A percentile compares a stretch with the other conserved stretches of the same genome.
These are phyloP conservation scores for Pogonocherus hispidulus DNA, from an alignment of 2,888 invertebrate genomes.

Conservation along the genomic window DNA sequence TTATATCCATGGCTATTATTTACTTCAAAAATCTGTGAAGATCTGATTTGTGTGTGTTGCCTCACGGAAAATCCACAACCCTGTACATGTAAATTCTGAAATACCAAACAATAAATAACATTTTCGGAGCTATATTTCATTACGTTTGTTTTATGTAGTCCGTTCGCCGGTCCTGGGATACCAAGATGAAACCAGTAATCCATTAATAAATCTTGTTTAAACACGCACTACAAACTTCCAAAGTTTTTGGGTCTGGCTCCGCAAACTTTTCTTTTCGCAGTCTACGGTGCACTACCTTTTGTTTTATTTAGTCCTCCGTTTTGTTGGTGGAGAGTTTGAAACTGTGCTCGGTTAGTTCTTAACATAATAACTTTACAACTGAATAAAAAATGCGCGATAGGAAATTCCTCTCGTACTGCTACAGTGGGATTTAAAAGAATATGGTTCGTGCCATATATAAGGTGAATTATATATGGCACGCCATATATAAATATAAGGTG, in stretches of 20 bases:
- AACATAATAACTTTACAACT: neutral
- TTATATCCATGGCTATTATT: too few relatives aligned
- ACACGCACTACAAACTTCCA: conserved; percentile 33
- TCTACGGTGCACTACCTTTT: neutral
- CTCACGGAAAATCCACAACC: conserved; percentile 10
- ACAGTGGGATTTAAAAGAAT: too few relatives aligned
- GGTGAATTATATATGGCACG: too few relatives aligned
- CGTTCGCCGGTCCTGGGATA: conserved; percentile 36
- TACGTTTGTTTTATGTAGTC: conserved; percentile 43
- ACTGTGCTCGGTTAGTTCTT: neutral
- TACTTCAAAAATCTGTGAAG: neutral
- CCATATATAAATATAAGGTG: too few relatives aligned
- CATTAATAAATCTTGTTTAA: conserved; percentile 44
- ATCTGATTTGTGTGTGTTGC: conserved; percentile 8
- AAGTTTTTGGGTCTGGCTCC: conserved; percentile 2
- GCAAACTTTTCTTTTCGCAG: conserved; percentile 11
- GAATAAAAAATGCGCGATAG: neutral
- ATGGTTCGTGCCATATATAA: too few relatives aligned
- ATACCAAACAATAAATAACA: conserved; percentile 41
- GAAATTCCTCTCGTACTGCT: too few relatives aligned
- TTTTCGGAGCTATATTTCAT: conserved; percentile 39
- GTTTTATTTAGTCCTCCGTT: neutral
- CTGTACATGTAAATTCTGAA: conserved; percentile 37
- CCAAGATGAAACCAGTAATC: conserved; percentile 37
- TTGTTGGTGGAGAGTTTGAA: neutral